phyloP scores from a whole-genome alignment of 2,797 vertebrate genomes.

The Leucoraja ocellata region DNA sequence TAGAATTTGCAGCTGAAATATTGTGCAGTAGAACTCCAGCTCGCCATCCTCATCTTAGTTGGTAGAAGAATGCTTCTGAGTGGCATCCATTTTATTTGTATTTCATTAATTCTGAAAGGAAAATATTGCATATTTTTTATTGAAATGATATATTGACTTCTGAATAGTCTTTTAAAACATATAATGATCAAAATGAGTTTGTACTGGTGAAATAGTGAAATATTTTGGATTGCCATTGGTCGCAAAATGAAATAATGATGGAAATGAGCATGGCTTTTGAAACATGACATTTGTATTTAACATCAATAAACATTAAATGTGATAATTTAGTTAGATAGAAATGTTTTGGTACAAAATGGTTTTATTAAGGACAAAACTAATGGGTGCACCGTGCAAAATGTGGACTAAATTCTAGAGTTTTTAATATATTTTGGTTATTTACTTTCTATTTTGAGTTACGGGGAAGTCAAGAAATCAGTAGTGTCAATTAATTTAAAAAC shows the following conservation, averaged over 20 bases:
- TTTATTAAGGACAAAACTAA: background rate
- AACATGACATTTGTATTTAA: background rate
- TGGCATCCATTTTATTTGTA: background rate
- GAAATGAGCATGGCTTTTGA: background rate
- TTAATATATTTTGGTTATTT: background rate
- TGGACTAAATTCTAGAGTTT: background rate
- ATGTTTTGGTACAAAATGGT: background rate
- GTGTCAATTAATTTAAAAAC: background rate
- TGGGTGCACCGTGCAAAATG: background rate
- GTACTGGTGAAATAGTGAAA: conserved; percentile 1
- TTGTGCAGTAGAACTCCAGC: background rate
- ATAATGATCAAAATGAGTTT: background rate
- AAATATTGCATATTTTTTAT: background rate
- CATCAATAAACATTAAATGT: conserved; percentile 8
- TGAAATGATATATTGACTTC: background rate
- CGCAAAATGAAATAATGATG: background rate
- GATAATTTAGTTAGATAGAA: background rate
- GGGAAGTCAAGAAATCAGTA: background rate
- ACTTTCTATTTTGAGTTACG: background rate
- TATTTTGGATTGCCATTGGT: background rate
- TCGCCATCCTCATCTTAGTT: too few relatives aligned
- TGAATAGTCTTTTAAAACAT: background rate
- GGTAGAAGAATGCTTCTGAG: background rate
- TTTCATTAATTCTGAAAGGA: background rate
- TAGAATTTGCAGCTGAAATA: conserved; percentile 5